Evolutionary conservation across 2,797 vertebrate species (phyloP).

Genomic region (Molossus molossus): DNA sequence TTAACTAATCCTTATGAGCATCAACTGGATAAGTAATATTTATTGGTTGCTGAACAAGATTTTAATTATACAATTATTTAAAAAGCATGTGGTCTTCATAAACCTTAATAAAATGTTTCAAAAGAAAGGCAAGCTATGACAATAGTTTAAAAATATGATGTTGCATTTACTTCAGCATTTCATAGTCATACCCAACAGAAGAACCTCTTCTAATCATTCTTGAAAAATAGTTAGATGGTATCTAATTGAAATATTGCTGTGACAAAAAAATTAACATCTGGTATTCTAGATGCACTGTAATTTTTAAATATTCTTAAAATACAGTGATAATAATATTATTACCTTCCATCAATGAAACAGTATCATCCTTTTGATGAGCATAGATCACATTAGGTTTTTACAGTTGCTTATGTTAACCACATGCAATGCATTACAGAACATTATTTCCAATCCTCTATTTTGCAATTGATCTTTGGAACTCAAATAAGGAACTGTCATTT

Average conservation of each 20-base stretch:
- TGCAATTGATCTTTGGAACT: background rate
- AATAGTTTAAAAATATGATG: background rate
- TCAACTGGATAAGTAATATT: background rate
- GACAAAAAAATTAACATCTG: background rate
- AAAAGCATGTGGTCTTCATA: background rate
- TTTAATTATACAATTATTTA: conserved; percentile 50
- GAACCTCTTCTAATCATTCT: background rate
- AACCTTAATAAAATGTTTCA: conserved; percentile 33
- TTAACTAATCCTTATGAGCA: background rate
- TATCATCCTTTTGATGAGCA: background rate
- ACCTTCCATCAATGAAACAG: background rate
- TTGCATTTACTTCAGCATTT: background rate
- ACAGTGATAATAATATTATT: background rate
- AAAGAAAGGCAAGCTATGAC: conserved; percentile 1
- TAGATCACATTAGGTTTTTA: background rate
- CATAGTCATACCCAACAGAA: background rate
- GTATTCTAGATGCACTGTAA: background rate
- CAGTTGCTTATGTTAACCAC: background rate
- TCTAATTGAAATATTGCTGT: conserved; percentile 21
- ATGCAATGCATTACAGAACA: background rate
- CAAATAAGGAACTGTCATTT: conserved; percentile 16
- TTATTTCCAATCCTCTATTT: background rate
- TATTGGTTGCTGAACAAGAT: background rate
- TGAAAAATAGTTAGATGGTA: background rate
- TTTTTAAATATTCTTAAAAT: conserved; percentile 32